Percentiles rank a stretch among this genome's conserved stretches.
phyloP scores from a whole-genome alignment of 2,888 invertebrate genomes.

The Euzophera pinguis region DNA sequence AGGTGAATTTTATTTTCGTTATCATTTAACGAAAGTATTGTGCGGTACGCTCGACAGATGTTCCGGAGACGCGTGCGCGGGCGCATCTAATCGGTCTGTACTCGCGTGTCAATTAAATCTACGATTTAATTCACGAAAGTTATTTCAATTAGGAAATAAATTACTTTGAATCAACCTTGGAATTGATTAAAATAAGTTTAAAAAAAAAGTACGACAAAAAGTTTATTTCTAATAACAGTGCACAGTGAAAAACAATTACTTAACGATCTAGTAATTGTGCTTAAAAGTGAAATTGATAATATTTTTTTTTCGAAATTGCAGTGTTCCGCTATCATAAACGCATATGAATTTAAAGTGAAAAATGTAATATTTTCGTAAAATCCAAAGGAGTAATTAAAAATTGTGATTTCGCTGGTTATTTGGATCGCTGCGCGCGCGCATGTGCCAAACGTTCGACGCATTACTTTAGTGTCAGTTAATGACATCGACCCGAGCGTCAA shows the following conservation, averaged over 20 bases:
- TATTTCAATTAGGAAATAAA: background rate
- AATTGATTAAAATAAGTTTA: too few species aligned
- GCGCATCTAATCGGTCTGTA: conserved; percentile 47
- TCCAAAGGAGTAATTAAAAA: conserved; percentile 43
- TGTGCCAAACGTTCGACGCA: conserved; percentile 66
- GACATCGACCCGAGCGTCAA: conserved; percentile 62
- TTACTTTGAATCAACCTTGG: too few species aligned
- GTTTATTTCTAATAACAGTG: background rate
- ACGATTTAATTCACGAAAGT: conserved; percentile 17
- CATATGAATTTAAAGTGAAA: background rate
- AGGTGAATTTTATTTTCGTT: conserved; percentile 70
- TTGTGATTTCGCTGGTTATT: conserved; percentile 52
- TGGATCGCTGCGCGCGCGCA: conserved; percentile 54
- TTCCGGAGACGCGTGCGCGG: conserved; percentile 46
- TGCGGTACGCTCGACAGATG: conserved; percentile 50
- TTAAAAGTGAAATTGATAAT: background rate
- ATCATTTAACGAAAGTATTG: conserved; percentile 59
- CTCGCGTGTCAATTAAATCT: conserved; percentile 54
- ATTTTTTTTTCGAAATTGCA: background rate
- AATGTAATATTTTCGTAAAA: conserved; percentile 29
- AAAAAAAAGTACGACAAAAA: background rate
- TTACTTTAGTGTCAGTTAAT: conserved; percentile 67
- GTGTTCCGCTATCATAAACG: background rate
- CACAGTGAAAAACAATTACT: background rate
- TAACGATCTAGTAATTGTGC: background rate